A percentile compares a stretch with the other conserved stretches of the same genome.
Evolutionary conservation across 2,797 vertebrate species (phyloP).

Genomic region (Antennarius maculatus): DNA sequence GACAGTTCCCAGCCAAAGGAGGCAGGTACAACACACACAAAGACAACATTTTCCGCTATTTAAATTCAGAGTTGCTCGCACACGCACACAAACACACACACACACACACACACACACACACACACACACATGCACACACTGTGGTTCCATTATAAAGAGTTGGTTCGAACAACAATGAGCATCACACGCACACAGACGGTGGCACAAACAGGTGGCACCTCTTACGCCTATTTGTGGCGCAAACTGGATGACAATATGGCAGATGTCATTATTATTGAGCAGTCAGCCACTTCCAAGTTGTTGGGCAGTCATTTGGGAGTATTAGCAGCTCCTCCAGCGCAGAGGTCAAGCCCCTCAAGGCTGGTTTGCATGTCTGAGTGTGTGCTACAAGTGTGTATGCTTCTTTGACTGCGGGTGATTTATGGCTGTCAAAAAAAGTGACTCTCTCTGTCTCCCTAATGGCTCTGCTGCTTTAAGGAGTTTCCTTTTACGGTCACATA

Average conservation of each 20-base stretch:
- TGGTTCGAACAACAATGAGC: neutral
- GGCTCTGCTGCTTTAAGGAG: slow-evolving; percentile 45
- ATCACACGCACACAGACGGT: slow-evolving; percentile 32
- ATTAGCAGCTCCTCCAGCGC: slow-evolving; percentile 79
- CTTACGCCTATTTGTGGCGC: slow-evolving; percentile 74
- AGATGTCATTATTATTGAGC: slow-evolving; percentile 80
- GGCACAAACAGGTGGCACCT: slow-evolving; percentile 64
- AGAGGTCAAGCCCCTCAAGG: slow-evolving; percentile 69
- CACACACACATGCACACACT: neutral
- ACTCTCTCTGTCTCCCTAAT: slow-evolving; percentile 47
- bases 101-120: neutral
- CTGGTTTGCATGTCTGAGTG: slow-evolving; percentile 44
- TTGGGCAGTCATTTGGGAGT: slow-evolving; percentile 75
- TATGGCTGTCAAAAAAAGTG: slow-evolving; percentile 44
- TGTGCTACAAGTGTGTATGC: slow-evolving; percentile 17
- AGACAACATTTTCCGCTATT: neutral
- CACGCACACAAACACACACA: neutral
- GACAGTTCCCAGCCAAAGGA: slow-evolving; percentile 85
- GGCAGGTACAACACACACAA: slow-evolving; percentile 72
- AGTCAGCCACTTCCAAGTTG: slow-evolving; percentile 76
- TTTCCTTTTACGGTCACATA: slow-evolving; percentile 64
- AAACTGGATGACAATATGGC: slow-evolving; percentile 75
- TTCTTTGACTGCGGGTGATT: slow-evolving; percentile 53
- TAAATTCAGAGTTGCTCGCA: neutral
- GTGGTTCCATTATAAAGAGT: neutral